Percentiles rank a stretch among this genome's conserved stretches.
phyloP scores from a whole-genome alignment of 2,888 invertebrate species.

The Zaprionus lineosus region DNA sequence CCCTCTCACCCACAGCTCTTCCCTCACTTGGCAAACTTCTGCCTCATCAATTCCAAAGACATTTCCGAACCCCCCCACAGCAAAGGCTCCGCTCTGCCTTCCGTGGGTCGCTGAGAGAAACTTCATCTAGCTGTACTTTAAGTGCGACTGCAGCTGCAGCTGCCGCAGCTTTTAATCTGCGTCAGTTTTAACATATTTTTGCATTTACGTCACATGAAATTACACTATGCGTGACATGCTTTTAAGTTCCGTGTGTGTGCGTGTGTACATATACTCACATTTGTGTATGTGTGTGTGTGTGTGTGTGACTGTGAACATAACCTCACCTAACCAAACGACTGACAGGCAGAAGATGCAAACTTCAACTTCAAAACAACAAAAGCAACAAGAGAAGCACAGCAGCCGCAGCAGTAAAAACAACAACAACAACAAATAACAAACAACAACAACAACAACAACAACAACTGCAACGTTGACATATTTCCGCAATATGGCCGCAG shows the following conservation, averaged over 20 bases:
- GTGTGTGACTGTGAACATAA: slow-evolving; percentile 48
- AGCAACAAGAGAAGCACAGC: slow-evolving; percentile 14
- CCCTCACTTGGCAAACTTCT: too few species aligned
- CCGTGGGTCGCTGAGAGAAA: too few species aligned
- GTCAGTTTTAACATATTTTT: slow-evolving; percentile 70
- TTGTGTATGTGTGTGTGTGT: slow-evolving; percentile 22
- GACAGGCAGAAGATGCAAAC: slow-evolving; percentile 57
- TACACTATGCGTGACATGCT: slow-evolving; percentile 73
- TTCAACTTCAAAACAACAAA: slow-evolving; percentile 65
- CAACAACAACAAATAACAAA: slow-evolving; percentile 14
- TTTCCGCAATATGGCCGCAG: slow-evolving; percentile 71
- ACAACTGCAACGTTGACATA: slow-evolving; percentile 59
- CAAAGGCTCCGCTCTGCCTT: too few species aligned
- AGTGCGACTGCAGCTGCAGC: slow-evolving; percentile 19
- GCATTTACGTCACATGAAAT: slow-evolving; percentile 74
- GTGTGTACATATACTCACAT: too few species aligned
- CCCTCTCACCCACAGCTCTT: too few species aligned
- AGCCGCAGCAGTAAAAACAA: slow-evolving; percentile 18
- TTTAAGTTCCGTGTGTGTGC: slow-evolving; percentile 43
- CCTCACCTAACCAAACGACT: slow-evolving; percentile 56
- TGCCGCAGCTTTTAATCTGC: slow-evolving; percentile 49
- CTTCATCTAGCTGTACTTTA: slow-evolving; percentile 25
- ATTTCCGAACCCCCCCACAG: too few species aligned
- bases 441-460: slow-evolving; percentile 21
- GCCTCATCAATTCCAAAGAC: slow-evolving; percentile 9